Evolutionary conservation across 2,797 vertebrate genomes (phyloP), one percentile per base, ranked within the genome.

Genomic region (Anabas testudineus): DNA sequence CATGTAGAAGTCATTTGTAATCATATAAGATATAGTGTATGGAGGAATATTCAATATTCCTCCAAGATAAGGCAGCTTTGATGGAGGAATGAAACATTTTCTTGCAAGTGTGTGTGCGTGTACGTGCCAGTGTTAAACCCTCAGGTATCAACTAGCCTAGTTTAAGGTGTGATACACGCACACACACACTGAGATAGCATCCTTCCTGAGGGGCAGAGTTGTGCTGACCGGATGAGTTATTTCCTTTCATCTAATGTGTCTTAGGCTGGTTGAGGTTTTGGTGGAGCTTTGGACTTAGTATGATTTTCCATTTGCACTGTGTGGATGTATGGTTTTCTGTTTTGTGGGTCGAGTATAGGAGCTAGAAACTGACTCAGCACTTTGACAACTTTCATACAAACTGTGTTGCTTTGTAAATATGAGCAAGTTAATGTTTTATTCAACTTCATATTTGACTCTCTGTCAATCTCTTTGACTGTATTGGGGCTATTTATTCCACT

Each of bases 151-250:
- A 64, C 78, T 92, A 91, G 72, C 88, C 88, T 88, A 91, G 81
- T 91, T 90, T 87, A 76, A 89, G 84, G 85, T 88, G 82, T 83
- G 80, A 89, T 73, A 43, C 19, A 19, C 71, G 49, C 75, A 74
- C 71, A 80, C 48, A 49, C 71, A 21, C 77, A 64, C 67, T 61
- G 62, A 83, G 82, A 88, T 82, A 76, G 67, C 73, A 86, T 78
- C 83, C 32, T 55, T 60, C 90, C 84, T 80, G 52, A 74, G 87
- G 87, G 87, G 67, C 22, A 59, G 78, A 73, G 78, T 90, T 86
- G 76, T 88, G 90, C 88, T 91, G 89, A 91, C 91, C 89, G 82
- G 71, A 84, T 88, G 87, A 89, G 76, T 85, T 81, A 74, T 76
- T 86, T 84, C 56, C 62, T 80, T 87, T 86, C 57, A 84, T 90